Conservation (phyloP, 2,797 vertebrate species). For the Xiphorhynchus erythropygius region DNA sequence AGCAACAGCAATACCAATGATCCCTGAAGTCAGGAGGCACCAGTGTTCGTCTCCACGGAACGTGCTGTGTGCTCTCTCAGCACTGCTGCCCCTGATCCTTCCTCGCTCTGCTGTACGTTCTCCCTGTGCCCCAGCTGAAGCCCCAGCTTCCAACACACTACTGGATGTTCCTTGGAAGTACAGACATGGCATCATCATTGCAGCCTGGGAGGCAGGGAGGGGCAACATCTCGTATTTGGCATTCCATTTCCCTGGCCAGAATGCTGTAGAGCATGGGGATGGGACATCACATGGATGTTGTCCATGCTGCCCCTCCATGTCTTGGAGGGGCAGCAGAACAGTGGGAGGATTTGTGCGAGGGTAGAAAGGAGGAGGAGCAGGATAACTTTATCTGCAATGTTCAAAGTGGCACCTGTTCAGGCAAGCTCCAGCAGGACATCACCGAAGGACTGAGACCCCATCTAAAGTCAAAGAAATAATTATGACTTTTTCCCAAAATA, state of each 20-base stretch:
- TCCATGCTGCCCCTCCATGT: too few relatives aligned
- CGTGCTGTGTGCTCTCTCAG: neutral
- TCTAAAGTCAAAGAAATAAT: neutral
- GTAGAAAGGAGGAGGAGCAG: neutral
- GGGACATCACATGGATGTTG: neutral
- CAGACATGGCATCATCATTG: fast-evolving
- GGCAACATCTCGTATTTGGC: fast-evolving
- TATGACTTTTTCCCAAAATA: neutral
- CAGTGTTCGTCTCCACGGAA: neutral
- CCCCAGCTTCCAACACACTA: neutral
- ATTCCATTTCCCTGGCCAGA: neutral
- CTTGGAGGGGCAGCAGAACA: neutral
- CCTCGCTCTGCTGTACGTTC: fast-evolving
- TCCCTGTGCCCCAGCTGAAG: neutral
- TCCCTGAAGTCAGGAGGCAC: neutral
- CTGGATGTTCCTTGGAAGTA: neutral
- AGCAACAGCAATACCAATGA: neutral
- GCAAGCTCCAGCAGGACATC: neutral
- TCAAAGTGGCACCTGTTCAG: neutral
- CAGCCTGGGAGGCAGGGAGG: neutral
- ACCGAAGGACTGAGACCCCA: neutral
- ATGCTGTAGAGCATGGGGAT: fast-evolving
- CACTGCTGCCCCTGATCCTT: neutral
- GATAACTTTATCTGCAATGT: neutral
- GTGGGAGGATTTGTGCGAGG: neutral